phyloP scores from a whole-genome alignment of 2,888 invertebrate genomes.

The Aethes cnicana region DNA sequence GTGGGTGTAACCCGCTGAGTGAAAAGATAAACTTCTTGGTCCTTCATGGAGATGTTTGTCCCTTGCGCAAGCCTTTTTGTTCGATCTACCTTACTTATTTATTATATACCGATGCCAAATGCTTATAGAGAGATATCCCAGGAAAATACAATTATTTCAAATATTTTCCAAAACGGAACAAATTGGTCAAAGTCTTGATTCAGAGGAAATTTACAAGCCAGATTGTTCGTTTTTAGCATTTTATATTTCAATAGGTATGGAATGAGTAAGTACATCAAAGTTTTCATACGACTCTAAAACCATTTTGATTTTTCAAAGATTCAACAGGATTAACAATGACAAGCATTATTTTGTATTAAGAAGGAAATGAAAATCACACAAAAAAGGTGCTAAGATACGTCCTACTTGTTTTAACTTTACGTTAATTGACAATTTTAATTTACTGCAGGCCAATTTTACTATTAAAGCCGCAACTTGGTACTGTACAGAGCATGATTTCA shows the following conservation, averaged over 20 bases:
- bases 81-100: background rate
- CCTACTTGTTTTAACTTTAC: slow-evolving; percentile 23
- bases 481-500: background rate
- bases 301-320: slow-evolving; percentile 17
- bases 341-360: slow-evolving; percentile 15
- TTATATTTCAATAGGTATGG: slow-evolving; percentile 31
- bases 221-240: slow-evolving; percentile 17
- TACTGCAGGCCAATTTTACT: slow-evolving; percentile 17
- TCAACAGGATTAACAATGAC: slow-evolving; percentile 19
- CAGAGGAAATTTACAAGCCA: slow-evolving; percentile 36
- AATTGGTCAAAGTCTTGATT: slow-evolving; percentile 64
- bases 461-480: background rate
- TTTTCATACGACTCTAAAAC: slow-evolving; percentile 27
- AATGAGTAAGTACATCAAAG: slow-evolving; percentile 31
- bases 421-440: slow-evolving; percentile 31
- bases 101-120: slow-evolving; percentile 39
- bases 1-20: no score
- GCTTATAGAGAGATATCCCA: slow-evolving; percentile 78
- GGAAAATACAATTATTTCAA: slow-evolving; percentile 54
- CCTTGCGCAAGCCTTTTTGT: background rate
- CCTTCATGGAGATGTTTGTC: background rate
- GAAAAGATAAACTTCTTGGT: no score
- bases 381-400: slow-evolving; percentile 22
- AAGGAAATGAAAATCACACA: slow-evolving; percentile 21
- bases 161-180: slow-evolving; percentile 40